A percentile compares a stretch with the other conserved stretches of the same genome.
These are phyloP conservation scores for Calameuta pallipes DNA, from an alignment of 2,888 invertebrate genomes.

Conservation along the genomic window DNA sequence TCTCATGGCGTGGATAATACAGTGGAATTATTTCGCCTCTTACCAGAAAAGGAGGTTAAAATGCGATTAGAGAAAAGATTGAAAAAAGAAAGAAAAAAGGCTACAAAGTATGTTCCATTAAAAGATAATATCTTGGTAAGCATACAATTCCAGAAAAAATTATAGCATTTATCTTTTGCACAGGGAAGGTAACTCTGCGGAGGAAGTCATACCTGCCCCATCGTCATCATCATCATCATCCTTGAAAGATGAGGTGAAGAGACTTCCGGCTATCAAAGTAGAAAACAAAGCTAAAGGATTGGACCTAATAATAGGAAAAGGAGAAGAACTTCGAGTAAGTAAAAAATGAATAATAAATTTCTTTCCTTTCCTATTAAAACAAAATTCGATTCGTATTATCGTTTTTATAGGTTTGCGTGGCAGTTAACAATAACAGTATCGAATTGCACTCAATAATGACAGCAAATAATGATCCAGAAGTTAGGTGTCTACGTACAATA, in stretches of 20 bases:
- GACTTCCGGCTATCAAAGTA: constrained; percentile 75
- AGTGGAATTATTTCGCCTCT: constrained; percentile 87
- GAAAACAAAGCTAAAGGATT: constrained; percentile 77
- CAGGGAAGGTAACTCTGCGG: constrained; percentile 48
- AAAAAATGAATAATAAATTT: neutral
- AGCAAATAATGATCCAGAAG: constrained; percentile 70
- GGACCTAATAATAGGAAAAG: constrained; percentile 77
- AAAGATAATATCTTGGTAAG: neutral
- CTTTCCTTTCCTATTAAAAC: neutral
- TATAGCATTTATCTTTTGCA: neutral
- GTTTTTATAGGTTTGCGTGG: constrained; percentile 68
- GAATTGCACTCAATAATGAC: constrained; percentile 74
- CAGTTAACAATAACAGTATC: constrained; percentile 80
- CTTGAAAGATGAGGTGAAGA: constrained; percentile 79
- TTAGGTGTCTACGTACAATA: constrained; percentile 74
- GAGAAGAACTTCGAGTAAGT: constrained; percentile 74
- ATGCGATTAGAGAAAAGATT: constrained; percentile 79
- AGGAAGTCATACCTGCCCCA: constrained; percentile 58
- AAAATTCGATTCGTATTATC: neutral
- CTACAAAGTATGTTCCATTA: constrained; percentile 34
- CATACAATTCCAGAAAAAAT: neutral
- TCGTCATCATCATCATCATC: constrained; percentile 67
- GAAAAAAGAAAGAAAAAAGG: constrained; percentile 78
- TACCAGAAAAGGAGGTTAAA: constrained; percentile 80
- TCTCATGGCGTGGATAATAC: constrained; percentile 86